These are phyloP conservation scores for Alcedo quadribrachys DNA, from an alignment of 2,797 vertebrate species.

Conservation along the genomic window DNA sequence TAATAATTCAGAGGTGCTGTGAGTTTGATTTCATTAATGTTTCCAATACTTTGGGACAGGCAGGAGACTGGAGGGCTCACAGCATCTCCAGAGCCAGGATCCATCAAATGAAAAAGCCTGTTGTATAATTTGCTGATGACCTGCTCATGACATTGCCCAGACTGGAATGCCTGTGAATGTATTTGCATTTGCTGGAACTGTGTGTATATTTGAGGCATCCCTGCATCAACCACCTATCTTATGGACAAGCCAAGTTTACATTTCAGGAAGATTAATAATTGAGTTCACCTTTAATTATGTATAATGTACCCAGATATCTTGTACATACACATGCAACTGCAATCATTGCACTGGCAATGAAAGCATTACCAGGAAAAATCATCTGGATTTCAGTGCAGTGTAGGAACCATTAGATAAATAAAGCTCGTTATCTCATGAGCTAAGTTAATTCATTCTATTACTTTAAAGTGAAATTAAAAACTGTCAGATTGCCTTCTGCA, in stretches of 20 bases:
- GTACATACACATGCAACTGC: neutral
- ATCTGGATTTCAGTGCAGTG: neutral
- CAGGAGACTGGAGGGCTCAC: neutral
- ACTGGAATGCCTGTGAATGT: neutral
- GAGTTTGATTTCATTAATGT: neutral
- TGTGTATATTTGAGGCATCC: neutral
- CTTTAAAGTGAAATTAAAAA: neutral
- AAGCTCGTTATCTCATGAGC: neutral
- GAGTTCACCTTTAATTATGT: neutral
- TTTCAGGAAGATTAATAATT: conserved; percentile 8
- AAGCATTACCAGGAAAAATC: conserved; percentile 9
- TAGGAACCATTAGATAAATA: neutral
- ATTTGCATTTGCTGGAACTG: neutral
- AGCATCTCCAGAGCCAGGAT: neutral
- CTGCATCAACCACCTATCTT: neutral
- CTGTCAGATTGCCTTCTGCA: neutral
- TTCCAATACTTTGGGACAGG: neutral
- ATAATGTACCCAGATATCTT: neutral
- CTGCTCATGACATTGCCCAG: neutral
- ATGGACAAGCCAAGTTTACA: neutral
- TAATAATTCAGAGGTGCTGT: neutral
- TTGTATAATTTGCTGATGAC: neutral
- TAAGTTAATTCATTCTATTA: neutral
- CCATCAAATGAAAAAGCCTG: neutral
- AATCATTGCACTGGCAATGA: neutral